Evolutionary conservation across 2,113 vertebrate genomes (phyloP).

Genomic region (Cheilinus undulatus): DNA sequence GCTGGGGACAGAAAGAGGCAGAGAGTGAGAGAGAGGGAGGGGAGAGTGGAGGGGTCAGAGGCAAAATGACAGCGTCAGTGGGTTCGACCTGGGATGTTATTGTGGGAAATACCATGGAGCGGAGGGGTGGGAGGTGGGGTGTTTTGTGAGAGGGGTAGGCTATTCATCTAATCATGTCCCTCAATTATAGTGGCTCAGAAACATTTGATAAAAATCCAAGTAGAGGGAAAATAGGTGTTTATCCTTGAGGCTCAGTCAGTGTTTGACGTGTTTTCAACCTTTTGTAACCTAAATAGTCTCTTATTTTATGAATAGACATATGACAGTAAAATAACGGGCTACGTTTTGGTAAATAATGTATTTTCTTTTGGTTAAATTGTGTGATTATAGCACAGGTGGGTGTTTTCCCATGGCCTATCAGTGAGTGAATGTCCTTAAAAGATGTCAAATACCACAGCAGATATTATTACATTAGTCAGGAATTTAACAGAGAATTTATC

Average conservation of each 20-base stretch:
- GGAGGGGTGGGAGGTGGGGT: slow-evolving; percentile 34
- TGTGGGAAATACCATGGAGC: slow-evolving; percentile 63
- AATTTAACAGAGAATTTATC: neutral
- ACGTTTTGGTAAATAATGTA: no score
- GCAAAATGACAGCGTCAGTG: slow-evolving; percentile 46
- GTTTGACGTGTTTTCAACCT: neutral
- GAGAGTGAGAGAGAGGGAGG: neutral
- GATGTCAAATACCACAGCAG: neutral
- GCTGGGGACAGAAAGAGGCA: slow-evolving; percentile 14
- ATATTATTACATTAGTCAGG: neutral
- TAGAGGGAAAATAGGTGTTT: neutral
- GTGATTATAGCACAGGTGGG: slow-evolving; percentile 9
- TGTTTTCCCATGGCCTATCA: slow-evolving; percentile 40
- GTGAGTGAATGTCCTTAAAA: neutral
- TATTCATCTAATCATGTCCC: neutral
- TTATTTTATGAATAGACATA: neutral
- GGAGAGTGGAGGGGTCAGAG: slow-evolving; percentile 30
- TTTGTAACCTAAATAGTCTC: neutral
- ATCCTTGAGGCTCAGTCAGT: neutral
- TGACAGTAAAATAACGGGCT: no score
- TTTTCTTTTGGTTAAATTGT: neutral
- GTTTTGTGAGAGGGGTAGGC: slow-evolving; percentile 14
- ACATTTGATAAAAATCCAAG: neutral
- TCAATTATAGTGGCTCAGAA: neutral
- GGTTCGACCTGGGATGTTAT: slow-evolving; percentile 48